These are phyloP conservation scores for Diprion similis DNA, from an alignment of 1,140 invertebrate species.

Conservation along the genomic window DNA sequence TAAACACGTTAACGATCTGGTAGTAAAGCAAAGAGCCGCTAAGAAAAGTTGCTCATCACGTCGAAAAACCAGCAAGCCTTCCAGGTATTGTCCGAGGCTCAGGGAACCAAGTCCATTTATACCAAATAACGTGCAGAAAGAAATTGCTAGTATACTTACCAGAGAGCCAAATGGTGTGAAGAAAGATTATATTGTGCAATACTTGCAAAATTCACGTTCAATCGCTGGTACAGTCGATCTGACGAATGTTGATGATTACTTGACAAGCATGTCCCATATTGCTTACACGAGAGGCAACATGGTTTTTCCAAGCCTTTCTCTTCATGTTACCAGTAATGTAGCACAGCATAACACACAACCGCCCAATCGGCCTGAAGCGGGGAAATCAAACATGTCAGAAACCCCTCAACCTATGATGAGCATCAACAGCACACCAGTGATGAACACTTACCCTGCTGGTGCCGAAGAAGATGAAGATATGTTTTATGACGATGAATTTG, in stretches of 20 bases:
- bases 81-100: constrained; percentile 22
- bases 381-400: no score
- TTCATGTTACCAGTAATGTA: not conserved
- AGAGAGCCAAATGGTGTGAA: constrained; percentile 29
- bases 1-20: constrained; percentile 40
- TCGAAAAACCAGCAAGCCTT: constrained; percentile 15
- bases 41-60: not conserved
- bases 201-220: not conserved
- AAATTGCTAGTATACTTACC: constrained; percentile 26
- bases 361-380: not conserved
- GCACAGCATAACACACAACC: not conserved
- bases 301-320: not conserved
- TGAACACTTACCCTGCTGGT: not conserved
- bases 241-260: not conserved
- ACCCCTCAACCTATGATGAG: no score
- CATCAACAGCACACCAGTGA: no score
- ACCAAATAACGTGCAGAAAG: constrained; percentile 20
- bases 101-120: constrained; percentile 3
- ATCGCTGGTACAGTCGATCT: not conserved
- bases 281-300: not conserved
- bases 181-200: constrained; percentile 14
- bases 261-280: not conserved
- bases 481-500: not conserved
- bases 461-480: not conserved
- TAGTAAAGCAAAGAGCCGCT: constrained; percentile 34